Conservation (phyloP, 2,113 vertebrate species). For the Machaerirhynchus nigripectus region DNA sequence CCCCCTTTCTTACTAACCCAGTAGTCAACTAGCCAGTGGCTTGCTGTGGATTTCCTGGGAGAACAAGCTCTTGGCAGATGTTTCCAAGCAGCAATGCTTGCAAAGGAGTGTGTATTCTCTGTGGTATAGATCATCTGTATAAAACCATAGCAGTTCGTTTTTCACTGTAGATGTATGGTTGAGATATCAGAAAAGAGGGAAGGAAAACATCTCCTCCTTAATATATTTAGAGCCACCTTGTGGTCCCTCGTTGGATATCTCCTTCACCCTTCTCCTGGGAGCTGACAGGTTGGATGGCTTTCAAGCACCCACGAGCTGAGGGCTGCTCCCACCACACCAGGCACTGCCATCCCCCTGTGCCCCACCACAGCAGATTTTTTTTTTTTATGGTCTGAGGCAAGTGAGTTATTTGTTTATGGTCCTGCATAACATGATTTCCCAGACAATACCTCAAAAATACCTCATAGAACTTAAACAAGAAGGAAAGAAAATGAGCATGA, state of each 20-base stretch:
- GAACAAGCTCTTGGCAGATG: not conserved
- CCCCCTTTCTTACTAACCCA: not conserved
- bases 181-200: not conserved
- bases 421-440: not conserved
- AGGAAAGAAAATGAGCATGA: not conserved
- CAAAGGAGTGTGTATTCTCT: not conserved
- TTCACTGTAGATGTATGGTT: not conserved
- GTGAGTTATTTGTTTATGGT: not conserved
- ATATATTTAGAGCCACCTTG: not conserved
- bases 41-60: not conserved
- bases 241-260: not conserved
- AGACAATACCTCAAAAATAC: not conserved
- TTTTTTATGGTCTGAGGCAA: not conserved
- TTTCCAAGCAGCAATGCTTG: not conserved
- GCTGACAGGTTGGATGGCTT: not conserved
- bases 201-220: not conserved
- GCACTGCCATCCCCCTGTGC: no score
- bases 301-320: accelerated
- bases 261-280: not conserved
- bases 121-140: not conserved
- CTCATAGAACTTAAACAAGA: not conserved
- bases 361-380: not conserved
- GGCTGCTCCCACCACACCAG: not conserved
- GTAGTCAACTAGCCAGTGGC: not conserved
- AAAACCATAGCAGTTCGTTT: not conserved